Evolutionary conservation across 2,113 vertebrate genomes (phyloP), one percentile per base, ranked within the genome.

Genomic region (Rhinoderma darwinii): DNA sequence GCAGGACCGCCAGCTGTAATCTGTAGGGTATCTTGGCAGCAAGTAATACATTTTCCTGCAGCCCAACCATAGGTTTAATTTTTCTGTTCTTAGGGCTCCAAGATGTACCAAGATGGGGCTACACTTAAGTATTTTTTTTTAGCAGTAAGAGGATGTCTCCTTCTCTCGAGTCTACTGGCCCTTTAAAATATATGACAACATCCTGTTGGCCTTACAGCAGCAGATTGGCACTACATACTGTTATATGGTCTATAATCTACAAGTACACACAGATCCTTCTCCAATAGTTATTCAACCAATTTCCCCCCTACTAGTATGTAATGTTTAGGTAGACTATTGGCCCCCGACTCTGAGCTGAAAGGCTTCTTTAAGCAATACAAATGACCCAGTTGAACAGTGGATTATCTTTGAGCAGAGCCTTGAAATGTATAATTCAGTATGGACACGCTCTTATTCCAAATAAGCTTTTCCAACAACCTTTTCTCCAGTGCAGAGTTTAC

Each of bases 401-500:
- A 84, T 86, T 68, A 86, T 50, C 84, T 59, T 54, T n/a, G 15
- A 79, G 37, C 76, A 70, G 51, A 44, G 72, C 72, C 72, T 59
- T 84, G 39, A 41, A 44, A 75, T 43, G 72, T 47, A 79, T 39
- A 39, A 70, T 80, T 79, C 43, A 54, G 61, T 54, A 86, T 73
- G 78, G 77, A 54, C 30, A 72, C n/a, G 47, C 85, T 82, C 77
- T 30, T 86, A 73, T 61, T 72, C 66, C 50, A 85, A 59, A 75
- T 39, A 61, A 56, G 43, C 61, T 51, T 50, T 79, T 86, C 44
- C 84, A 82, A 77, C 39, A 81, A 86, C 50, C 35, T 81, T 86
- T 82, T 80, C 77, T 43, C 50, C 47, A 70, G 30, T 73, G 76
- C 15, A 25, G 61, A 86, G 63, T 86, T 80, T 56, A 73, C 76